Percentiles rank a stretch among this genome's conserved stretches.
Conservation (phyloP, 2,113 vertebrate genomes). For the Corynorhinus townsendii region DNA sequence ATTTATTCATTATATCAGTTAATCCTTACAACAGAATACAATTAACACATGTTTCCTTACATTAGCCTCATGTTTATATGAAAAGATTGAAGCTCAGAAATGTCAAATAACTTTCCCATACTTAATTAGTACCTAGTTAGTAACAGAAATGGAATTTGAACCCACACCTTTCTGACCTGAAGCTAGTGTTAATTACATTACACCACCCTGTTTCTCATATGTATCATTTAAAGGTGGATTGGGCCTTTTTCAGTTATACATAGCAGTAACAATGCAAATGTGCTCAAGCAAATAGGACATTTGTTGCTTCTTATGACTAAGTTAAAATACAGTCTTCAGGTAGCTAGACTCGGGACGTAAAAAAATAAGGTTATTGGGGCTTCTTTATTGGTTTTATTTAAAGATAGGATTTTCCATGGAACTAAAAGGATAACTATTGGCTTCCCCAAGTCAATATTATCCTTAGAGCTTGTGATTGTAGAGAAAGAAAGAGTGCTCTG, state of each 20-base stretch:
- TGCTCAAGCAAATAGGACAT: background rate
- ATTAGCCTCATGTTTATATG: background rate
- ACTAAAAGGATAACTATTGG: background rate
- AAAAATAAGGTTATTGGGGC: background rate
- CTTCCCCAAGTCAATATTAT: background rate
- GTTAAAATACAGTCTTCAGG: background rate
- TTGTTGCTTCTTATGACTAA: background rate
- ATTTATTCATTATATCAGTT: background rate
- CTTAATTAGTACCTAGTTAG: background rate
- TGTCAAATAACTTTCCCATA: background rate
- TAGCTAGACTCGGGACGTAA: background rate
- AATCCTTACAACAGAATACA: background rate
- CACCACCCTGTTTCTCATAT: background rate
- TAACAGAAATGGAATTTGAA: conserved; percentile 26
- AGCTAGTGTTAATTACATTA: background rate
- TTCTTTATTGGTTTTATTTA: conserved; percentile 21
- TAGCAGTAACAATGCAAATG: background rate
- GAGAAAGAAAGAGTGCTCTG: background rate
- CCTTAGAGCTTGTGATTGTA: background rate
- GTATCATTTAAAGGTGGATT: background rate
- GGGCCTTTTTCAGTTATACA: background rate
- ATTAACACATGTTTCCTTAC: background rate
- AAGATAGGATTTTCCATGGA: background rate
- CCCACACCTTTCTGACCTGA: background rate
- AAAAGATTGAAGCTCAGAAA: conserved; percentile 22